Evolutionary conservation across 2,888 invertebrate genomes (phyloP), one percentile per base, ranked within the genome.

Genomic region (Vesta saturnalis): DNA sequence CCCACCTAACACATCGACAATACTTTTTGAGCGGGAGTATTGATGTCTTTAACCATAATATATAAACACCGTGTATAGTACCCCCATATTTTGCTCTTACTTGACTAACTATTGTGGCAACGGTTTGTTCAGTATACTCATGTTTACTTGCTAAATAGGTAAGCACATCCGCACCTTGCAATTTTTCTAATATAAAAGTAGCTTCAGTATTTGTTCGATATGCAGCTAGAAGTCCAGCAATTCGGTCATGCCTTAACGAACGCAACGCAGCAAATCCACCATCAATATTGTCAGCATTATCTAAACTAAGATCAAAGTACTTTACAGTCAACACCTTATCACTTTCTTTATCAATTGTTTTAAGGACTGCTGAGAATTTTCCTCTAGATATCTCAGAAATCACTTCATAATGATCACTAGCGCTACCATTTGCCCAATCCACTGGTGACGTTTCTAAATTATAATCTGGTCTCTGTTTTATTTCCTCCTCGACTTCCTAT

Each of bases 51-150:
- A n/a, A n/a, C n/a, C n/a, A n/a, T n/a, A n/a, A n/a, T n/a, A n/a
- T n/a, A n/a, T n/a, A n/a, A n/a, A n/a, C n/a, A n/a, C n/a, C n/a
- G n/a, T n/a, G n/a, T n/a, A n/a, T n/a, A n/a, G n/a, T n/a, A n/a
- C n/a, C n/a, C n/a, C n/a, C n/a, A n/a, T n/a, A n/a, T n/a, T n/a
- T n/a, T n/a, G n/a, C n/a, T n/a, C n/a, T 74, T 77, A 88, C 87
- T 85, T 99, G 98, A 1, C 91, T 89, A 47, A 97, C 89, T 19
- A 97, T 92, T 0, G 90, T 91, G 0, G 95, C 93, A 0, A 98
- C 95, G 83, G 92, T 92, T 83, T 97, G 95, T 83, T 99, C 99
- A 0, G 92, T 91, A 84, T 97, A 99, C 77, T 95, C 94, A 82
- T 96, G 95, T 59, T 92, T 89, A 76, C 92, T 94, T 0, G 95